phyloP scores from a whole-genome alignment of 2,797 vertebrate genomes.

The Coregonus suidteri region DNA sequence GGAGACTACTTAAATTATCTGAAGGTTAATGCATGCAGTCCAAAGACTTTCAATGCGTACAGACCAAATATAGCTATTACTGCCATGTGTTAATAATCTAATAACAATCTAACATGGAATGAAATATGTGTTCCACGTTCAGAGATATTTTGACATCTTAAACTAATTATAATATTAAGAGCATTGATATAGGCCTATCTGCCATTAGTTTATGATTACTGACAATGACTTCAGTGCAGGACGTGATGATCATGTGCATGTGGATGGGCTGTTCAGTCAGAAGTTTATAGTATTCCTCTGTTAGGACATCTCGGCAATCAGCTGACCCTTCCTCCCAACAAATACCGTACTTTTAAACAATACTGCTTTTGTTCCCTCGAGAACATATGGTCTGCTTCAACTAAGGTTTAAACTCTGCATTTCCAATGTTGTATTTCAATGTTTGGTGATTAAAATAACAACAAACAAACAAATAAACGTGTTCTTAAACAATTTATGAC shows the following conservation, averaged over 20 bases:
- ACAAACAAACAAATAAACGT: background rate
- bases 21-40: background rate
- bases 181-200: background rate
- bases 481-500: constrained; percentile 4
- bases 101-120: background rate
- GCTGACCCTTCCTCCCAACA: background rate
- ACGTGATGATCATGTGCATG: background rate
- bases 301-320: background rate
- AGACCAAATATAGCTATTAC: background rate
- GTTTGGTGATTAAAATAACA: background rate
- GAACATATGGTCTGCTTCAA: background rate
- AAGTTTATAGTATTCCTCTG: background rate
- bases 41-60: background rate
- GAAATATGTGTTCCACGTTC: background rate
- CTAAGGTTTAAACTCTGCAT: background rate
- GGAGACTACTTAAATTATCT: background rate
- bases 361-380: constrained; percentile 10
- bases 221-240: background rate
- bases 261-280: background rate
- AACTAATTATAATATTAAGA: background rate
- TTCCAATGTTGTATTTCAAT: background rate
- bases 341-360: constrained; percentile 12
- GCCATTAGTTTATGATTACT: background rate
- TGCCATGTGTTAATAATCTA: background rate
- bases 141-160: background rate